A percentile compares a stretch with the other conserved stretches of the same genome.
Conservation (phyloP, 2,888 invertebrate genomes). For the Agriopis aurantiaria region DNA sequence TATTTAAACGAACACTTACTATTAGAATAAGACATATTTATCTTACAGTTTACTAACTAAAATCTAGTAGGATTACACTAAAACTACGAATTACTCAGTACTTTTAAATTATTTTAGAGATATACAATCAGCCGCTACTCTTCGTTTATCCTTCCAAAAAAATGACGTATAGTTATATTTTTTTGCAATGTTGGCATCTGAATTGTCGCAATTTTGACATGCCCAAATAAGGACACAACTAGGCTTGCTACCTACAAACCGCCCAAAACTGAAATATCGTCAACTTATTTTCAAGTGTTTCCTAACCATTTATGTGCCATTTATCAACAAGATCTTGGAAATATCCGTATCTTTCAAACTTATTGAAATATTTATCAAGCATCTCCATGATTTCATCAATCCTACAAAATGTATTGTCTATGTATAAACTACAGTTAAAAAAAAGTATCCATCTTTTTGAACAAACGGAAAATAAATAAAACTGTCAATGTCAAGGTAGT, state of each 20-base stretch:
- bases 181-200: constrained; percentile 64
- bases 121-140: constrained; percentile 80
- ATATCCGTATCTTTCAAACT: too few relatives aligned
- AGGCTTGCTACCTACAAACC: background rate
- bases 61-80: constrained; percentile 61
- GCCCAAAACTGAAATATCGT: background rate
- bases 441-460: background rate
- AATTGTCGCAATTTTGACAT: constrained; percentile 56
- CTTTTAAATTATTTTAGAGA: constrained; percentile 70
- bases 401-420: too few relatives aligned
- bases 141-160: constrained; percentile 72
- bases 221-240: constrained; percentile 69
- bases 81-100: constrained; percentile 66
- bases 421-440: background rate
- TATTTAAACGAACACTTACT: constrained; percentile 70
- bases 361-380: too few relatives aligned
- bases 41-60: constrained; percentile 66
- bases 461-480: background rate
- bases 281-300: too few relatives aligned
- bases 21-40: constrained; percentile 80
- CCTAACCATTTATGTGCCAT: too few relatives aligned
- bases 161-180: constrained; percentile 69
- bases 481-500: background rate
- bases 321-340: too few relatives aligned
- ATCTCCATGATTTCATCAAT: too few relatives aligned